Evolutionary conservation across 1,140 invertebrate species (phyloP), one percentile per base, ranked within the genome.

Genomic region (Sinonovacula constricta): DNA sequence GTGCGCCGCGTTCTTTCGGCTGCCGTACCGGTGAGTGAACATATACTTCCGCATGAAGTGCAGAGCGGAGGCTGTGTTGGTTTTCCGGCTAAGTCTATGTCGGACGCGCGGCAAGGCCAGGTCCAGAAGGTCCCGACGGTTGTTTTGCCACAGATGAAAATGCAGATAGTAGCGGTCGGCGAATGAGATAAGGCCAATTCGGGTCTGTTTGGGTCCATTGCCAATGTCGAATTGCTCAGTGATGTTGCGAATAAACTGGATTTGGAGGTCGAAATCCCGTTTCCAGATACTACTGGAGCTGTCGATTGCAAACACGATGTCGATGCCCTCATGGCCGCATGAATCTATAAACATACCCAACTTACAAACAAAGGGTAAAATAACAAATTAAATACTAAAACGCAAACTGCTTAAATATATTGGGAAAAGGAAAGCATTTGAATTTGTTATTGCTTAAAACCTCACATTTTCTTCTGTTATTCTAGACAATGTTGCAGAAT

Each of bases 261-360:
- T 51, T 68, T 86, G 82, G 15, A 62, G 66, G 4, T 74, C 51
- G 60, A 88, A 89, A 63, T 89, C 81, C 0, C 72, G 75, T n/a
- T 15, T 36, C 76, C 82, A 86, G 45, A 89, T 86, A 67, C 85
- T 88, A 30, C 82, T 81, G 0, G 88, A 88, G 0, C 83, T 79
- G 65, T 89, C 88, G 24, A 89, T 79, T 26, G 86, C 66, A 67
- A 87, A 86, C 26, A 86, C 82, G 30, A 87, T 79, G 54, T 87
- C 86, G 2, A 80, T 75, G 3, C 75, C 59, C 49, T 74, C 49
- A 15, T 56, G 53, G 0, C 22, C 45, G 30, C 71, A 75, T 57
- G 49, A n/a, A 15, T 22, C 72, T 67, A 26, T 24, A 31, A 31
- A n/a, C n/a, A n/a, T n/a, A n/a, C n/a, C n/a, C n/a, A n/a, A n/a